Conservation (phyloP, 1,140 invertebrate species). For the Plutomurus gul region DNA sequence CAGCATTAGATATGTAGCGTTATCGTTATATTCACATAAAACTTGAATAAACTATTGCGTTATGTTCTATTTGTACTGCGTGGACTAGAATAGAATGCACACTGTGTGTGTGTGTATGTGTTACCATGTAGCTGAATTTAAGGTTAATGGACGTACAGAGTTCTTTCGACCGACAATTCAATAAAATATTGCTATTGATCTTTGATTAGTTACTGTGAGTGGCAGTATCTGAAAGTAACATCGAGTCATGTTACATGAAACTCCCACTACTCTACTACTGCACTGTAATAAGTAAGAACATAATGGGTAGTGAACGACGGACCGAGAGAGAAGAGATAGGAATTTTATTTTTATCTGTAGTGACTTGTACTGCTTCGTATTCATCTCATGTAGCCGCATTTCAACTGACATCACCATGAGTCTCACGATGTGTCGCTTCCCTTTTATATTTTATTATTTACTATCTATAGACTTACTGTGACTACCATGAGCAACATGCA, state of each 20-base stretch:
- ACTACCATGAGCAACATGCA: too few relatives aligned
- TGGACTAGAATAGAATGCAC: background rate
- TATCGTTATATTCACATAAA: background rate
- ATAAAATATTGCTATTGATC: conserved; percentile 28
- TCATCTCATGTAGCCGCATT: conserved; percentile 1
- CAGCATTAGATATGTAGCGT: background rate
- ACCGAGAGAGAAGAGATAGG: background rate
- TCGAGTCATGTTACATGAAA: background rate
- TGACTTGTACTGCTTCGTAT: background rate
- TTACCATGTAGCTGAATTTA: background rate
- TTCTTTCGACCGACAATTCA: conserved; percentile 2
- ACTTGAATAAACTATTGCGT: background rate
- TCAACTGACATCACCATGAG: conserved; percentile 25
- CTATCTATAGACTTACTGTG: too few relatives aligned
- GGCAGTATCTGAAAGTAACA: conserved; percentile 1
- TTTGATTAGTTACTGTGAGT: conserved; percentile 27
- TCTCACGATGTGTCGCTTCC: conserved; percentile 10
- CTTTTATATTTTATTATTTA: conserved; percentile 23
- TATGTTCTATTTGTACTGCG: background rate
- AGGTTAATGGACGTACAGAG: background rate
- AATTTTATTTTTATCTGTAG: background rate
- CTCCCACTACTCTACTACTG: too few relatives aligned
- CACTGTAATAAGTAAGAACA: background rate
- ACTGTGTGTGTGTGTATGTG: background rate
- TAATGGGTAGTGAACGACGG: background rate